Conservation (phyloP, 2,888 invertebrate genomes). For the Cosmorhoe ocellata region DNA sequence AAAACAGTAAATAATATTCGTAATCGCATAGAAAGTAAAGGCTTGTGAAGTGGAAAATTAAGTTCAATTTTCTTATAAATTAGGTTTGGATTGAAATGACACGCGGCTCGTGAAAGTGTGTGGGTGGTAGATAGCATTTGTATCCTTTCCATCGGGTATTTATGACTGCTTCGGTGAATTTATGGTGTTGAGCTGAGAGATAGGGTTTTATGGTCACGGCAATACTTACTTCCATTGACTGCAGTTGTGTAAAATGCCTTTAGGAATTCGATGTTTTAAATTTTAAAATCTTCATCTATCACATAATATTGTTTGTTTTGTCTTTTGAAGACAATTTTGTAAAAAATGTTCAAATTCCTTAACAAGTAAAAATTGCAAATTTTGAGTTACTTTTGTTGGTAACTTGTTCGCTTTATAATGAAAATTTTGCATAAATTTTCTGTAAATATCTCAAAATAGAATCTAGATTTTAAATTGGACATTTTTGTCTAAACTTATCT, state of each 20-base stretch:
- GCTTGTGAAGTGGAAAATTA: slow-evolving; percentile 23
- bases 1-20: slow-evolving; percentile 16
- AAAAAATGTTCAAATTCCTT: no score
- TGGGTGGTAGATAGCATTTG: slow-evolving; percentile 28
- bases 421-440: no score
- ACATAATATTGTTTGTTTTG: no score
- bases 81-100: slow-evolving; percentile 31
- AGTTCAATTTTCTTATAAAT: slow-evolving; percentile 34
- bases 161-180: slow-evolving; percentile 22
- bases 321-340: no score
- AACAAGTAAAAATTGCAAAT: no score
- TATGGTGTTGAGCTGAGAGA: slow-evolving; percentile 13
- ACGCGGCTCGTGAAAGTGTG: slow-evolving; percentile 26
- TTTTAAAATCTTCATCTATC: no score
- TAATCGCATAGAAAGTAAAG: slow-evolving; percentile 25
- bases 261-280: no score
- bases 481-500: background rate
- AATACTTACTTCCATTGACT: background rate
- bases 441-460: no score
- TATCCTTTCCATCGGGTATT: slow-evolving; percentile 21
- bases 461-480: background rate
- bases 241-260: background rate
- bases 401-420: no score
- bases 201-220: background rate
- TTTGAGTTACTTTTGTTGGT: no score